These are phyloP conservation scores for Labeo calbasu DNA, from an alignment of 2,797 vertebrate species.

Conservation along the genomic window DNA sequence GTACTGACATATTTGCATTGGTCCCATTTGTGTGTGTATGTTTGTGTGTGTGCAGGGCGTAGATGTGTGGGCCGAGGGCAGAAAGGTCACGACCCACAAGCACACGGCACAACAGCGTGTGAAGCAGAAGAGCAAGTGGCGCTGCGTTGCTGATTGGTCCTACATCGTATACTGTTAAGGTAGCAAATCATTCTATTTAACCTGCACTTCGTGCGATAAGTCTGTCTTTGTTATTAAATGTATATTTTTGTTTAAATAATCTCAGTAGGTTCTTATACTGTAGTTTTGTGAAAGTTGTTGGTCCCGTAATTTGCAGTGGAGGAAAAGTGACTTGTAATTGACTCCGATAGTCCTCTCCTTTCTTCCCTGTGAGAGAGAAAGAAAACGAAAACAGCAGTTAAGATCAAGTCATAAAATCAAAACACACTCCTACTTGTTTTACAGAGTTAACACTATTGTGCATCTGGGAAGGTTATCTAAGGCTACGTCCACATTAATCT, in stretches of 20 bases:
- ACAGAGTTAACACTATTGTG: conserved; percentile 19
- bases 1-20: conserved; percentile 55
- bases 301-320: conserved; percentile 60
- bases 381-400: conserved; percentile 6
- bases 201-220: conserved; percentile 50
- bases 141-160: conserved; percentile 52
- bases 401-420: not conserved
- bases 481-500: conserved; percentile 35
- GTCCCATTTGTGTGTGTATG: conserved; percentile 58
- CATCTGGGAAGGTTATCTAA: conserved; percentile 43
- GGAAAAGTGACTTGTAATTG: conserved; percentile 56
- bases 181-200: conserved; percentile 49
- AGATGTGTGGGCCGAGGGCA: conserved; percentile 45
- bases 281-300: conserved; percentile 75
- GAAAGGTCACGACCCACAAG: conserved; percentile 41
- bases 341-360: conserved; percentile 55
- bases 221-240: conserved; percentile 55
- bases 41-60: conserved; percentile 43
- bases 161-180: conserved; percentile 61
- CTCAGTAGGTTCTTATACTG: conserved; percentile 72
- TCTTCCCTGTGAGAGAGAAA: conserved; percentile 50
- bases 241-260: conserved; percentile 54
- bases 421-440: conserved; percentile 1
- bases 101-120: conserved; percentile 50
- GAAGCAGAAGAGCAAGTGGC: conserved; percentile 48